Base-by-base conservation (phyloP, 2,888 invertebrate species). In the Malthinus seriepunctatus region DNA sequence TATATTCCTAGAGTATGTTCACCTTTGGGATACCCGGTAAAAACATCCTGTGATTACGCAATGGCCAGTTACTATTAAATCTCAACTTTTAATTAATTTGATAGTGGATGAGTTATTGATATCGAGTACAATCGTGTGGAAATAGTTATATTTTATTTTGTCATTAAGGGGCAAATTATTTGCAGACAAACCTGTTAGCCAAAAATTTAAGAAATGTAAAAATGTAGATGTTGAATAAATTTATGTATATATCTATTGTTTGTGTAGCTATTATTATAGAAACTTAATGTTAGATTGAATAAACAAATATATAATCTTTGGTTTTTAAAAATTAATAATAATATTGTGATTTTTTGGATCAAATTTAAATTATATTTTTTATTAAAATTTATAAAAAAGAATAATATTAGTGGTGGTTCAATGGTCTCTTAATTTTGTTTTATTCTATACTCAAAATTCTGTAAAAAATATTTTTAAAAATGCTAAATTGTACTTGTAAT, bases 301-400 rank as follows among this genome's bases (percentile, higher is more conserved):
- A 42, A 15, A 42, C 14, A n/a, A 15, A 12, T 11, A 15, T 42
- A 15, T 42, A 9, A 23, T 42, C 12, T 23, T 23, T 42, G n/a
- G 9, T 42, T 42, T 15, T 42, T 42, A n/a, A 23, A 42, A 42
- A 42, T 42, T 15, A 42, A 23, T 23, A 23, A 23, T 23, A 23
- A 57, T 23, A 35, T 45, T 46, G 46, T 52, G 51, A 51, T 48
- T 52, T 48, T 59, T 49, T 54, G 54, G 54, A 54, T 54, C 47
- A 54, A 46, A 59, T 52, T 59, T 44, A 50, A 59, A 59, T 59
- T 59, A 44, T 59, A 59, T 59, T 59, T 59, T 59, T 53, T 59
- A 59, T 38, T 50, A 38, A 44, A 37, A 53, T 47, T 59, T 50
- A 37, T 44, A 48, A 57, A 57, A 52, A 42, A 31, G n/a, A 46